Evolutionary conservation across 2,797 vertebrate genomes (phyloP).

Genomic region (Syncerus caffer): DNA sequence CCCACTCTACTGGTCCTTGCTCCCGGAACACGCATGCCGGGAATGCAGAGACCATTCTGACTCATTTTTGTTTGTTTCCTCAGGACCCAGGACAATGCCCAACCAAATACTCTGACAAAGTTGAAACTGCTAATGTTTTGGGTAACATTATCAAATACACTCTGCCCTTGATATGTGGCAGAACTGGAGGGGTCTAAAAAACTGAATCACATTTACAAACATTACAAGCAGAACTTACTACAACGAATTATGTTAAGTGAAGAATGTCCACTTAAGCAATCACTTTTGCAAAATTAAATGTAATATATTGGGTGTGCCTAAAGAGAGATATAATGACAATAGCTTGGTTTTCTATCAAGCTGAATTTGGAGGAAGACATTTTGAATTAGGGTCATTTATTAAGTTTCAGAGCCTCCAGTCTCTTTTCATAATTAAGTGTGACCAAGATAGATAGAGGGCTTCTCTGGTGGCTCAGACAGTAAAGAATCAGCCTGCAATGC

Average conservation of each 20-base stretch:
- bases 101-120: not conserved
- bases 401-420: not conserved
- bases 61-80: not conserved
- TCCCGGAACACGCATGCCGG: not conserved
- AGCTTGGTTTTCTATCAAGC: constrained; percentile 40
- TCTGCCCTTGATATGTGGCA: not conserved
- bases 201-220: not conserved
- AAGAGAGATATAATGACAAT: not conserved
- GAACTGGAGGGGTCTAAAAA: not conserved
- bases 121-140: not conserved
- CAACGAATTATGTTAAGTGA: not conserved
- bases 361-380: not conserved
- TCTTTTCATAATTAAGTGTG: not conserved
- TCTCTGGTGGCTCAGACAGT: not conserved
- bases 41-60: not conserved
- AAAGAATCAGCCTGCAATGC: not conserved
- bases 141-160: not conserved
- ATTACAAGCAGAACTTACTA: not conserved
- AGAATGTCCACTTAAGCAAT: constrained; percentile 40
- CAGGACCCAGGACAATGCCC: not conserved
- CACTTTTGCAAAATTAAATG: constrained; percentile 40
- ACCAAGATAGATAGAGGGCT: not conserved
- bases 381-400: constrained; percentile 47
- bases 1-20: fast-evolving
- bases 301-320: constrained; percentile 23